Evolutionary conservation across 2,888 invertebrate genomes (phyloP), one percentile per base, ranked within the genome.

Genomic region (Heliconius hortense): DNA sequence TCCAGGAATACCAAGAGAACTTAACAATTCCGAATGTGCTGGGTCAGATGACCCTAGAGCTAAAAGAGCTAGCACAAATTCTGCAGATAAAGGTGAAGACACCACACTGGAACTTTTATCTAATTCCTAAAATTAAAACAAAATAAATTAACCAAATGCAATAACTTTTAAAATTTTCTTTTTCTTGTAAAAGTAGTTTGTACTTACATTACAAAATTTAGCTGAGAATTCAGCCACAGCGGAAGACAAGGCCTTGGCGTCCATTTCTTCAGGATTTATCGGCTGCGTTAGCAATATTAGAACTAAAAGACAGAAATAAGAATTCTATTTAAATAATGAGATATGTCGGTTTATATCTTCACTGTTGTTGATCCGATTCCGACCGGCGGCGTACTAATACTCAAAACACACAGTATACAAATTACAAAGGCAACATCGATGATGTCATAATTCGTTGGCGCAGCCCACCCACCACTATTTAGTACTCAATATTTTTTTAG

Each of bases 141-240:
- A 56, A 10, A 60, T 24, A 71, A 56, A 72, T 35, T 28, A n/a
- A 56, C 8, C 5, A 11, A n/a, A 56, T 69, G 21, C 13, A n/a
- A 43, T 10, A 64, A 5, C 24, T 35, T 35, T 11, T 24, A 39
- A 15, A 39, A 35, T 1, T 2, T 24, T 13, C 21, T 0, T 66
- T 43, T 24, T 43, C 13, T 24, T 24, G 48, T 48, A 18, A 66
- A 39, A 39, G 7, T 39, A 66, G 1, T 43, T 39, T 24, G 15
- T 66, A 91, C 91, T 92, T 86, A 95, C 95, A 90, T 94, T 92
- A 81, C 93, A 94, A 81, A 95, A 93, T 79, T 90, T 90, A 0
- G 92, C 90, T 26, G 94, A 91, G 82, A 94, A 94, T 74, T 86
- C 85, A 21, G 90, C 88, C 76, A 94, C 88, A 53, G 89, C 84